A percentile compares a stretch with the other conserved stretches of the same genome.
These are phyloP conservation scores for Campaea margaritaria DNA, from an alignment of 2,888 invertebrate species.

Conservation along the genomic window DNA sequence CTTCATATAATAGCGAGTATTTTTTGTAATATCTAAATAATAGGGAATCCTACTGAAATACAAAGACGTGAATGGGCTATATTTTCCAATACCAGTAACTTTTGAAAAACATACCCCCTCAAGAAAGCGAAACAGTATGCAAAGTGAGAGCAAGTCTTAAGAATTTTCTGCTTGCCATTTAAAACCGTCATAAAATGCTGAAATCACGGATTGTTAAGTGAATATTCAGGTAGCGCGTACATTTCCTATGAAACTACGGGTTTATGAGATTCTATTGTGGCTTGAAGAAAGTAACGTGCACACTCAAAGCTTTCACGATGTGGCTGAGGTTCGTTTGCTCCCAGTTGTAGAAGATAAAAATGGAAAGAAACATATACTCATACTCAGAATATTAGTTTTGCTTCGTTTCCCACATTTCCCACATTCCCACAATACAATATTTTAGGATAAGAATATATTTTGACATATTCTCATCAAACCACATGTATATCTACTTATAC, in stretches of 20 bases:
- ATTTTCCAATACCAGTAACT: constrained; percentile 23
- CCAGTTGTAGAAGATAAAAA: constrained; percentile 30
- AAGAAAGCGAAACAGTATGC: constrained; percentile 9
- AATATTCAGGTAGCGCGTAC: constrained; percentile 45
- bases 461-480: too few species aligned
- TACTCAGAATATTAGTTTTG: background rate
- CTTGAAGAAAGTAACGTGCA: constrained; percentile 57
- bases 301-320: constrained; percentile 62
- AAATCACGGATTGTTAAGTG: constrained; percentile 50
- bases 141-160: constrained; percentile 30
- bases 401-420: background rate
- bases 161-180: constrained; percentile 48
- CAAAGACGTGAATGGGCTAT: background rate
- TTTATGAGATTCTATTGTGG: constrained; percentile 57
- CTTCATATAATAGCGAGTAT: too few species aligned
- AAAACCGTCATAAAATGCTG: constrained; percentile 57
- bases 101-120: constrained; percentile 6
- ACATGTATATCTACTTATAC: too few species aligned
- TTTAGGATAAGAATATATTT: too few species aligned
- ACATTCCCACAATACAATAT: too few species aligned
- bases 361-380: background rate
- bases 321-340: constrained; percentile 47
- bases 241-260: constrained; percentile 65
- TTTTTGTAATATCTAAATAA: too few species aligned
- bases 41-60: background rate